These are phyloP conservation scores for Nephrotoma appendiculata DNA, from an alignment of 2,888 invertebrate genomes.

Conservation along the genomic window DNA sequence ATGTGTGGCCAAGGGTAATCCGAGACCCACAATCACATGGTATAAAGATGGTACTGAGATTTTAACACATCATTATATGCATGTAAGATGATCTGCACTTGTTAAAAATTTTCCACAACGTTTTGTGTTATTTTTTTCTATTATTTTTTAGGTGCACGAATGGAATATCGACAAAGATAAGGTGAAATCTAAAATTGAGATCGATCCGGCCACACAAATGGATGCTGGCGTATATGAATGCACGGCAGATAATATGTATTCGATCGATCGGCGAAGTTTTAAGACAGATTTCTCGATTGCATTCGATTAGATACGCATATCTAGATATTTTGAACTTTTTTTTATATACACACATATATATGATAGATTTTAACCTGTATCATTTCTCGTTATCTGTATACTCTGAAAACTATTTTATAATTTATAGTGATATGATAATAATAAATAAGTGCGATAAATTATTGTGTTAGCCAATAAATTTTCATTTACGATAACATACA, in stretches of 20 bases:
- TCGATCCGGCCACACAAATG: slow-evolving; percentile 91
- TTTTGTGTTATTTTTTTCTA: not conserved
- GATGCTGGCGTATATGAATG: slow-evolving; percentile 92
- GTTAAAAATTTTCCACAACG: not conserved
- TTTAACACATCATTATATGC: slow-evolving; percentile 74
- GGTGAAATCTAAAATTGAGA: slow-evolving; percentile 85
- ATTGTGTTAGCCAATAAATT: not conserved
- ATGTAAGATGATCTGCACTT: slow-evolving; percentile 43
- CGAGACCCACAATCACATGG: slow-evolving; percentile 88
- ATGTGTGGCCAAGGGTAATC: slow-evolving; percentile 80
- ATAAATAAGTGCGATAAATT: not conserved
- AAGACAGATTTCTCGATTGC: slow-evolving; percentile 87
- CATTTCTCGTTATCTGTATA: not conserved
- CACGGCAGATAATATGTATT: slow-evolving; percentile 87
- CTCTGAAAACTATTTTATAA: not conserved
- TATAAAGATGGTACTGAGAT: slow-evolving; percentile 90
- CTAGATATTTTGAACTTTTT: not conserved
- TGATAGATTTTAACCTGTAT: not conserved
- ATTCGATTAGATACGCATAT: slow-evolving; percentile 46
- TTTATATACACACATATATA: not conserved
- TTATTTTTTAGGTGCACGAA: slow-evolving; percentile 57
- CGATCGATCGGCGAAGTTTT: slow-evolving; percentile 78
- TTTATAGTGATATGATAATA: not conserved
- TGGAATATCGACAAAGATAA: slow-evolving; percentile 71
- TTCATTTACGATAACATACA: not conserved